phyloP scores from a whole-genome alignment of 2,888 invertebrate species.

The Luperina testacea region DNA sequence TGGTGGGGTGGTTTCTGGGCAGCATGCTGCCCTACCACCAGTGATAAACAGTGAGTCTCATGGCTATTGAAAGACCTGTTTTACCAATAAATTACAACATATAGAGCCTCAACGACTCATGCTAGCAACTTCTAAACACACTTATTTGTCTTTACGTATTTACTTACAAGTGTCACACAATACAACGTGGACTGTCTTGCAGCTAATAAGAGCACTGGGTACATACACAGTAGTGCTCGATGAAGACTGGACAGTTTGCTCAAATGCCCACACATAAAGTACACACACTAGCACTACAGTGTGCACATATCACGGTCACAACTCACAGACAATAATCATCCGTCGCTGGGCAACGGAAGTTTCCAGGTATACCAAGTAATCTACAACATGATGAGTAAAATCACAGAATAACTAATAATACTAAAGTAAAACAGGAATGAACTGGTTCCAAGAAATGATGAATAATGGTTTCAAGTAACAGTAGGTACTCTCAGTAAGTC shows the following conservation, averaged over 20 bases:
- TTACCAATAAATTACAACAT: neutral
- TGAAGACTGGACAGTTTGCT: conserved; percentile 3
- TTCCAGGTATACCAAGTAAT: neutral
- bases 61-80: neutral
- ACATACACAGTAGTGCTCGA: conserved; percentile 4
- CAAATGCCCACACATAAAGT: neutral
- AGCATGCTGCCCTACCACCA: no score
- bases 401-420: neutral
- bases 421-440: no score
- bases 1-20: no score
- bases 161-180: neutral
- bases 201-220: conserved; percentile 15
- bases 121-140: neutral
- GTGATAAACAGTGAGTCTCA: no score
- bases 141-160: neutral
- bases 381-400: neutral
- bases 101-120: neutral
- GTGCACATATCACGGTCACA: conserved; percentile 2
- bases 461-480: neutral
- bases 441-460: no score
- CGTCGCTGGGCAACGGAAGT: neutral
- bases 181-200: neutral
- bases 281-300: neutral
- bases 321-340: conserved; percentile 8
- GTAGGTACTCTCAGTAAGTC: no score